Percentiles rank a stretch among this genome's conserved stretches.
Evolutionary conservation across 2,113 vertebrate genomes (phyloP).

Genomic region (Prionailurus viverrinus): DNA sequence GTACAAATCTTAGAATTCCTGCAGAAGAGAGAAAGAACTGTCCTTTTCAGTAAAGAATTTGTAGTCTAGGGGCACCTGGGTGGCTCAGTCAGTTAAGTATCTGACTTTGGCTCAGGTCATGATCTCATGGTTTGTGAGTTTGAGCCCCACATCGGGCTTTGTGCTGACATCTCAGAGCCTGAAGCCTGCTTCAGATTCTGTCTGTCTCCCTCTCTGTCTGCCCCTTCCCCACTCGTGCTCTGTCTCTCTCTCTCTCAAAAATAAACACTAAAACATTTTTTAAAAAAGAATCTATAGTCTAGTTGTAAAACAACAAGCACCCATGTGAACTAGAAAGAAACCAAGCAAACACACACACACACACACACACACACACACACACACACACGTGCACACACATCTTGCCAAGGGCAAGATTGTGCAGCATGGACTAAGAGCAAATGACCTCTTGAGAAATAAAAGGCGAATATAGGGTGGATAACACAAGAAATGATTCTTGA

Average conservation of each 20-base stretch:
- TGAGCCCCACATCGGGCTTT: no score
- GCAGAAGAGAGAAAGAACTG: not conserved
- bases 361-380: not conserved
- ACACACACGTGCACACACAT: not conserved
- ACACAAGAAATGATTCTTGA: not conserved
- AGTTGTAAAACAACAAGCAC: not conserved
- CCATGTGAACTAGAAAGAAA: not conserved
- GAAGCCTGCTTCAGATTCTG: no score
- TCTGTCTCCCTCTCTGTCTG: no score
- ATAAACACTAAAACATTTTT: no score
- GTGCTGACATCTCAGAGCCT: no score
- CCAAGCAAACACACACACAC: not conserved
- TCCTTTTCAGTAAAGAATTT: not conserved
- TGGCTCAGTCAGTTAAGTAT: no score
- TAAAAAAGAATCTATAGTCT: not conserved
- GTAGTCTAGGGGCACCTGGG: not conserved
- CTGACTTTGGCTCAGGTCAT: no score
- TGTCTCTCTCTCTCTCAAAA: no score
- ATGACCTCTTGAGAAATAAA: not conserved
- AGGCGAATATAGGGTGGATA: not conserved
- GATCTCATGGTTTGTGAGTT: no score
- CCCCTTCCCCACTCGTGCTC: no score
- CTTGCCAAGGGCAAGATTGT: not conserved
- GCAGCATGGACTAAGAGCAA: not conserved
- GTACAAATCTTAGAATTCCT: not conserved